A percentile compares a stretch with the other conserved stretches of the same genome.
phyloP scores from a whole-genome alignment of 2,113 vertebrate species.

The Puffinus mauretanicus region DNA sequence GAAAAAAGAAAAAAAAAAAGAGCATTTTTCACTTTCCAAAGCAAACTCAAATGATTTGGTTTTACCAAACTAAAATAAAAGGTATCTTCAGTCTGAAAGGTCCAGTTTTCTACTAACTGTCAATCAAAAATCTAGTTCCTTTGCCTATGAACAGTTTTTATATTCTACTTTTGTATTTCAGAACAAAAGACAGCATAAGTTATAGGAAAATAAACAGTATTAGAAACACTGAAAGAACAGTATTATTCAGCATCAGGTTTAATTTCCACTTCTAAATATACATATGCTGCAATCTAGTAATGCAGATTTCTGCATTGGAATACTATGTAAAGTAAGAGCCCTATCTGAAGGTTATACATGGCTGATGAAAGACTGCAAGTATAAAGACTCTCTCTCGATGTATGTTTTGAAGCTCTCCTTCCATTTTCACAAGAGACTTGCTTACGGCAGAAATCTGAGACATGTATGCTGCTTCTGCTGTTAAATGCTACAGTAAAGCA shows the following conservation, averaged over 20 bases:
- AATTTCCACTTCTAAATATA: neutral
- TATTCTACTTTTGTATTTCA: neutral
- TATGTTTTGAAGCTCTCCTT: constrained; percentile 71
- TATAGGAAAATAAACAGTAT: neutral
- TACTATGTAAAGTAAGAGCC: neutral
- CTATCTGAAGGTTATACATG: neutral
- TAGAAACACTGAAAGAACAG: neutral
- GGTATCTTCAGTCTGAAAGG: neutral
- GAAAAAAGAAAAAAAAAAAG: neutral
- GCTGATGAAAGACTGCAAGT: constrained; percentile 6
- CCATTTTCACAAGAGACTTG: constrained; percentile 70
- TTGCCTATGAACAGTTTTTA: neutral
- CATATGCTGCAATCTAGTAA: neutral
- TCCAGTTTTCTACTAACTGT: neutral
- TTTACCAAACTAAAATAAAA: neutral
- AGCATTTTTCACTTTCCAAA: neutral
- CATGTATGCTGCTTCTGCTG: constrained; percentile 72
- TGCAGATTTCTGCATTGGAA: neutral
- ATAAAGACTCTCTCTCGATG: constrained; percentile 63
- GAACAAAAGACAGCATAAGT: neutral
- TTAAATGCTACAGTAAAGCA: constrained; percentile 56
- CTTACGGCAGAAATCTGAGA: constrained; percentile 70
- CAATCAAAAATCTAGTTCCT: neutral
- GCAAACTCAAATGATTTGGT: neutral
- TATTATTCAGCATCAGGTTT: neutral